Evolutionary conservation across 2,113 vertebrate species (phyloP).

Genomic region (Microcebus lehilahytsara): DNA sequence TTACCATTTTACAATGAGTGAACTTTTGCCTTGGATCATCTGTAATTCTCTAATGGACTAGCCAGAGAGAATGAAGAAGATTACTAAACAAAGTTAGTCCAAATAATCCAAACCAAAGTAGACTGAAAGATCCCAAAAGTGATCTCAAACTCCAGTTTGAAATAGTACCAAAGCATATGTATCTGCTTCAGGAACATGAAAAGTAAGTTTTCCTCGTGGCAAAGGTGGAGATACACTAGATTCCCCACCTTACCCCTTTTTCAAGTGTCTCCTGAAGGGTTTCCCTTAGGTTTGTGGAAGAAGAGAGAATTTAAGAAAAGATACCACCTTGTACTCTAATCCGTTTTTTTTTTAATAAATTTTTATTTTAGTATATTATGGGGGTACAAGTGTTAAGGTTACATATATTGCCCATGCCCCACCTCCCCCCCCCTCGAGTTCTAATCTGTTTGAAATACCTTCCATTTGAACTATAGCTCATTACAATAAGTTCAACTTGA

Average conservation of each 20-base stretch:
- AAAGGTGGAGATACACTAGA: background rate
- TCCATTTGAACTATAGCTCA: background rate
- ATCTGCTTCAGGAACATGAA: background rate
- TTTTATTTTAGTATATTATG: too few species aligned
- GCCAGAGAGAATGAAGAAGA: background rate
- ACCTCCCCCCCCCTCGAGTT: too few species aligned
- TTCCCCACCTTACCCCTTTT: background rate
- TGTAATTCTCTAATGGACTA: background rate
- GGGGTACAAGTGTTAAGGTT: too few species aligned
- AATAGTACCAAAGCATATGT: background rate
- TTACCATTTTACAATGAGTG: background rate
- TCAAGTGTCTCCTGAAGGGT: background rate
- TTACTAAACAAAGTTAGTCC: background rate
- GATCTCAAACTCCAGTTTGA: background rate
- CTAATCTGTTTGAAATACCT: background rate
- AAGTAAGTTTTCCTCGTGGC: background rate
- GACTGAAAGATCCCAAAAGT: background rate
- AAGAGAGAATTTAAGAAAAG: background rate
- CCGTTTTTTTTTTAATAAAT: background rate
- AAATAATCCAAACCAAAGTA: background rate
- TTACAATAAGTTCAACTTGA: background rate
- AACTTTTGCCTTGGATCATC: background rate
- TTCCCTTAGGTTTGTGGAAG: background rate
- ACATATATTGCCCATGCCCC: too few species aligned
- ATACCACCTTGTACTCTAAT: background rate